phyloP scores from a whole-genome alignment of 2,888 invertebrate species.

The Cephonodes hylas region DNA sequence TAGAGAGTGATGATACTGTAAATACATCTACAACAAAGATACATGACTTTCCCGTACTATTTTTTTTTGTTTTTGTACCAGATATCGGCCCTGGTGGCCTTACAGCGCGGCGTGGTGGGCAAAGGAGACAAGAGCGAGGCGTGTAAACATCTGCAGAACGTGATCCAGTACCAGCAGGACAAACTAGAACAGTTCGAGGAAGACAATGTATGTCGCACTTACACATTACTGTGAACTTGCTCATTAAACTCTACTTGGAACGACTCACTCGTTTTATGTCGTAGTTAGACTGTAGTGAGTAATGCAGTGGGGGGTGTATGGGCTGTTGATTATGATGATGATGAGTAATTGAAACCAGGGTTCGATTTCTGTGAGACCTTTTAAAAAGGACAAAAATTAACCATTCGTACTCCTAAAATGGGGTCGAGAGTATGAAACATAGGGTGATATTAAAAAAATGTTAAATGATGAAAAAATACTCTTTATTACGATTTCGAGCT shows the following conservation, averaged over 20 bases:
- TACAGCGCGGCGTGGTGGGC: slow-evolving; percentile 63
- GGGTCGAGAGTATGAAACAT: no score
- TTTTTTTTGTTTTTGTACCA: no score
- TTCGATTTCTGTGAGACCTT: neutral
- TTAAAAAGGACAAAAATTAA: no score
- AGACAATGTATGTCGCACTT: slow-evolving; percentile 60
- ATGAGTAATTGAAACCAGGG: neutral
- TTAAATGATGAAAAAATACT: no score
- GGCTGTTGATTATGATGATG: no score
- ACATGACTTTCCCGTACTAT: no score
- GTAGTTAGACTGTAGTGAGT: slow-evolving; percentile 30
- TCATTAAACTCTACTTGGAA: slow-evolving; percentile 23
- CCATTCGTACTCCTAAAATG: no score
- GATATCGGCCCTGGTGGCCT: slow-evolving; percentile 61
- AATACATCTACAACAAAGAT: no score
- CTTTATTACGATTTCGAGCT: no score
- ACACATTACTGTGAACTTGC: slow-evolving; percentile 27
- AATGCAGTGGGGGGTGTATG: no score
- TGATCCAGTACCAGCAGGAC: slow-evolving; percentile 67
- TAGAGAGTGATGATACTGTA: no score
- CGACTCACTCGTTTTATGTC: slow-evolving; percentile 32
- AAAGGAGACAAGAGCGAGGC: slow-evolving; percentile 58
- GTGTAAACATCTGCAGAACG: slow-evolving; percentile 66
- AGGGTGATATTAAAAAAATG: neutral
- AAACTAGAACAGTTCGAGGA: slow-evolving; percentile 60